A percentile compares a stretch with the other conserved stretches of the same genome.
These are phyloP conservation scores for Mastomys coucha DNA, from an alignment of 2,113 vertebrate genomes.

Conservation along the genomic window DNA sequence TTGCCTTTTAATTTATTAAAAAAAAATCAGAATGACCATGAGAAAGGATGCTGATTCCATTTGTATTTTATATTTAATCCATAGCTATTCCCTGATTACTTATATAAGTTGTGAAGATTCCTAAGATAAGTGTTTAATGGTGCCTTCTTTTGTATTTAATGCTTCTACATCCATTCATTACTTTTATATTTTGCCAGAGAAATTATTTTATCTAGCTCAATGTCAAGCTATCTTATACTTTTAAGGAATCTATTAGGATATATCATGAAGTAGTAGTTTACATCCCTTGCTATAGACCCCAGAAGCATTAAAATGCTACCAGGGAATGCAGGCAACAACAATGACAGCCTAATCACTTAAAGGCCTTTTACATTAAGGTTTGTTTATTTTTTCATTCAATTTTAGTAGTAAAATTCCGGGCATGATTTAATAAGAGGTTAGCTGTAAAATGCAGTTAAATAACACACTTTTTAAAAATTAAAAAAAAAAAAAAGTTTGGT, in stretches of 20 bases:
- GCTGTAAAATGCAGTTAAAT: constrained; percentile 81
- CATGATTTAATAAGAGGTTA: constrained; percentile 83
- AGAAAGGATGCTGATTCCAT: neutral
- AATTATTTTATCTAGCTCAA: constrained; percentile 76
- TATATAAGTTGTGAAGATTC: constrained; percentile 45
- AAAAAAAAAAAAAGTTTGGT: constrained; percentile 71
- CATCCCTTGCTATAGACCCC: constrained; percentile 51
- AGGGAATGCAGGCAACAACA: constrained; percentile 76
- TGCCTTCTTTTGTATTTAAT: constrained; percentile 14
- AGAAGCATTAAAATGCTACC: constrained; percentile 81
- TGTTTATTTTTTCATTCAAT: constrained; percentile 46
- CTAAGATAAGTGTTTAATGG: neutral
- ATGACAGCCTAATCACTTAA: constrained; percentile 85
- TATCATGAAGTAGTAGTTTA: constrained; percentile 71
- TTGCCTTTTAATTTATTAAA: constrained; percentile 53
- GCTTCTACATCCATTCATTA: constrained; percentile 68
- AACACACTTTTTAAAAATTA: constrained; percentile 65
- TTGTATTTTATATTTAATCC: constrained; percentile 63
- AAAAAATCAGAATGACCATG: constrained; percentile 41
- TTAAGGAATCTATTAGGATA: constrained; percentile 67
- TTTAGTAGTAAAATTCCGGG: constrained; percentile 78
- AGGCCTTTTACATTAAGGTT: constrained; percentile 82
- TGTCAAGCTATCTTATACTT: constrained; percentile 73
- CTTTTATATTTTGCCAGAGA: constrained; percentile 73
- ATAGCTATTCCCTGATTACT: neutral